Evolutionary conservation across 2,888 invertebrate genomes (phyloP).

Genomic region (Coelogynopora nodosa): DNA sequence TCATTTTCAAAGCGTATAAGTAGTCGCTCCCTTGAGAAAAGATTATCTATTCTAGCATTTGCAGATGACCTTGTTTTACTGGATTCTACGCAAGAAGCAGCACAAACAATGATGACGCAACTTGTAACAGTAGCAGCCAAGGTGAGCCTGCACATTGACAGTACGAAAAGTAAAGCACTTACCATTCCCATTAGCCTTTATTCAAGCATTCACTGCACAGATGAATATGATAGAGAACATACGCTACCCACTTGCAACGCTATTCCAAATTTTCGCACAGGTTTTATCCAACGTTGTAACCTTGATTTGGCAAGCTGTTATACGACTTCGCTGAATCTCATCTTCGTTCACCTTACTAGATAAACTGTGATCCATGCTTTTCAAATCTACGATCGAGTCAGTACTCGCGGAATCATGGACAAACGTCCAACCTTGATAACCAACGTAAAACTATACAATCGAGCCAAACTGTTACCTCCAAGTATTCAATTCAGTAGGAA

Average conservation of each 20-base stretch:
- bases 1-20: background rate
- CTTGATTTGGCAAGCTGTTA: conserved; percentile 1
- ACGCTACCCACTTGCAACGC: background rate
- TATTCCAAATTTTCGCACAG: background rate
- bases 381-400: background rate
- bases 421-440: background rate
- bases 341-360: background rate
- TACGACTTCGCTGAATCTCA: background rate
- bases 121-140: background rate
- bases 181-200: background rate
- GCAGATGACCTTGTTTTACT: background rate
- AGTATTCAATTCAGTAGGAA: background rate
- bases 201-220: background rate
- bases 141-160: background rate
- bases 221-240: background rate
- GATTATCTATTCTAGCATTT: background rate
- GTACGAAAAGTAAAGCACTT: background rate
- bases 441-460: background rate
- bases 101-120: background rate
- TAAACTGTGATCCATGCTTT: background rate
- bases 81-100: conserved; percentile 16
- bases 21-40: background rate
- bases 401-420: conserved; percentile 16
- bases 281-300: background rate
- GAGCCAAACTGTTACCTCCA: background rate